Evolutionary conservation across 2,797 vertebrate species (phyloP).

Genomic region (Antennarius maculatus): DNA sequence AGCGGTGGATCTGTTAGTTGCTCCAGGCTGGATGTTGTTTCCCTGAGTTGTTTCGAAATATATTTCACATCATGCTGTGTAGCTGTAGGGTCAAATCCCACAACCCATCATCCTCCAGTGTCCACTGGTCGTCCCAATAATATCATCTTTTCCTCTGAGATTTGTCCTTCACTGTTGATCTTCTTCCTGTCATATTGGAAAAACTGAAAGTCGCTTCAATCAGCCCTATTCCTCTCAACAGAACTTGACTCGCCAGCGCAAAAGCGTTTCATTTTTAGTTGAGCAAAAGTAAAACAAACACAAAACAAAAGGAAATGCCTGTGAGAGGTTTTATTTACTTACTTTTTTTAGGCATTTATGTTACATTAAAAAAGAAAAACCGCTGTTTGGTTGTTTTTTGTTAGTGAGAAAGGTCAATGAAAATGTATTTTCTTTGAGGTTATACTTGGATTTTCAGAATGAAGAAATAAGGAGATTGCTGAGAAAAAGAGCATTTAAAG

Average conservation of each 20-base stretch:
- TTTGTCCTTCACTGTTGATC: slow-evolving; percentile 35
- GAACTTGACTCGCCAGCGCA: neutral
- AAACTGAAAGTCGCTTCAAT: slow-evolving; percentile 37
- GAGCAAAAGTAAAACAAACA: slow-evolving; percentile 36
- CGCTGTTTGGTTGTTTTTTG: slow-evolving; percentile 22
- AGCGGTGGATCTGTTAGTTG: slow-evolving; percentile 44
- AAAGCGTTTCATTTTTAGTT: slow-evolving; percentile 44
- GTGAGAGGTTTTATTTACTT: slow-evolving; percentile 3
- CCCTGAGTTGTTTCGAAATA: slow-evolving; percentile 23
- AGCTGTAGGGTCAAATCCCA: slow-evolving; percentile 27
- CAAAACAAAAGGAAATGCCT: slow-evolving; percentile 23
- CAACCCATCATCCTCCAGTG: slow-evolving; percentile 14
- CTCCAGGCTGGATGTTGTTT: slow-evolving; percentile 20
- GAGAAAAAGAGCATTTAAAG: slow-evolving; percentile 24
- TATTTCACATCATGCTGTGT: slow-evolving; percentile 31
- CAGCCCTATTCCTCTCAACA: slow-evolving; percentile 17
- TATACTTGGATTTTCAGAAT: slow-evolving; percentile 19
- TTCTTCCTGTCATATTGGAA: slow-evolving; percentile 12
- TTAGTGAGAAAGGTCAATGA: slow-evolving; percentile 20
- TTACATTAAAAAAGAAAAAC: slow-evolving; percentile 23
- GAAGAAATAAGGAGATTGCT: slow-evolving; percentile 14
- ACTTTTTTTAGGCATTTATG: slow-evolving; percentile 41
- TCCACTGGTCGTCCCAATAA: slow-evolving; percentile 16
- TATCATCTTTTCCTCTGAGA: slow-evolving; percentile 21
- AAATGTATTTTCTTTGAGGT: slow-evolving; percentile 16